Evolutionary conservation across 1,140 invertebrate species (phyloP).

Genomic region (Neoseiulus cucumeris): DNA sequence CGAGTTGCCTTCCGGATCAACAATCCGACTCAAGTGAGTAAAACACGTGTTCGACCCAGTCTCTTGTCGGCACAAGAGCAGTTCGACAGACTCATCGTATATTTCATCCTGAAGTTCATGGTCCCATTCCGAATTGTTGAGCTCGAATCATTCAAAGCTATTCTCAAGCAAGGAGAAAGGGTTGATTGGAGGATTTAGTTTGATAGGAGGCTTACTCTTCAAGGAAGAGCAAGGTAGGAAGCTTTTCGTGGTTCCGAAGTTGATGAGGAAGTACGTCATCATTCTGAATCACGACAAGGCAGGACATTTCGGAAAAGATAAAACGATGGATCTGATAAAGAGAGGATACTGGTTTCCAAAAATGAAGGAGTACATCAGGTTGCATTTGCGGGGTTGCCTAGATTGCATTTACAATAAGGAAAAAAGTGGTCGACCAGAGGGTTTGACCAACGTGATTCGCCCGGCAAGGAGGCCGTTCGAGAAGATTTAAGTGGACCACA

Average conservation of each 20-base stretch:
- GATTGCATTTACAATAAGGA: background rate
- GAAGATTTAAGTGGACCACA: background rate
- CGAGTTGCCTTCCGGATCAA: too few relatives aligned
- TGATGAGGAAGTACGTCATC: background rate
- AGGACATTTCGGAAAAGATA: background rate
- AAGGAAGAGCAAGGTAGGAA: too few relatives aligned
- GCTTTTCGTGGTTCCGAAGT: background rate
- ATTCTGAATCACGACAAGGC: background rate
- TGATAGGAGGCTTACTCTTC: too few relatives aligned
- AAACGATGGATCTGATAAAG: background rate
- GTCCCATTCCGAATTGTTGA: too few relatives aligned
- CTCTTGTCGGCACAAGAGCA: too few relatives aligned
- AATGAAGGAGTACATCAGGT: background rate
- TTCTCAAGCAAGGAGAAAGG: too few relatives aligned
- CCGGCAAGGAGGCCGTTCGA: background rate
- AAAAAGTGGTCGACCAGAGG: background rate
- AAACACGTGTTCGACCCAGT: too few relatives aligned
- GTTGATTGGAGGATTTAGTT: too few relatives aligned
- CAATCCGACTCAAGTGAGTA: too few relatives aligned
- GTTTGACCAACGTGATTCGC: background rate
- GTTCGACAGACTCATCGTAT: too few relatives aligned
- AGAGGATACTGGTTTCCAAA: conserved; percentile 6
- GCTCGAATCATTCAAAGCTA: too few relatives aligned
- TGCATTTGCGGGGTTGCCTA: background rate
- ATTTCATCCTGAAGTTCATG: too few relatives aligned